These are phyloP conservation scores for Chaetodon auriga DNA, from an alignment of 2,113 vertebrate genomes.

Conservation along the genomic window DNA sequence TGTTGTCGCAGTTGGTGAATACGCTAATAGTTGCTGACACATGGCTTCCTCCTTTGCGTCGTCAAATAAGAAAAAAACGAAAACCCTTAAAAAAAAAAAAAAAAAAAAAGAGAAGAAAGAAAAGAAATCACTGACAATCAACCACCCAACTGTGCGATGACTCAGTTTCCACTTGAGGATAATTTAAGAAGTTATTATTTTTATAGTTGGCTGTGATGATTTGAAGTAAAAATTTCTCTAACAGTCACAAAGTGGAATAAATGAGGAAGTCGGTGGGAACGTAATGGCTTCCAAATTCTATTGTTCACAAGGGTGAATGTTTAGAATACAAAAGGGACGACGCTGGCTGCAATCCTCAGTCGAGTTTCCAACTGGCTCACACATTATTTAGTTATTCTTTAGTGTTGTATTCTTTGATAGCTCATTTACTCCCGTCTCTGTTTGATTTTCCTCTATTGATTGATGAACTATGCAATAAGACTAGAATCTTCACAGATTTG, in stretches of 20 bases:
- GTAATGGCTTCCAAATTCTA: neutral
- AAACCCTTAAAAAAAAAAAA: too few relatives aligned
- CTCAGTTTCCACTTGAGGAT: constrained; percentile 4
- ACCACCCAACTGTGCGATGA: neutral
- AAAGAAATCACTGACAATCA: constrained; percentile 20
- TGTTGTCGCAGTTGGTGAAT: constrained; percentile 35
- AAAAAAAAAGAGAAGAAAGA: neutral
- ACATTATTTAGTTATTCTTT: neutral
- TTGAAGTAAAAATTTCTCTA: neutral
- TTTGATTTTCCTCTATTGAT: neutral
- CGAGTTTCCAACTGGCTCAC: neutral
- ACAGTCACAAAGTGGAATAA: neutral
- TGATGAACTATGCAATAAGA: neutral
- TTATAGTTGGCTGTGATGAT: neutral
- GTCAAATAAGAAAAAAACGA: neutral
- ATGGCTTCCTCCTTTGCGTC: neutral
- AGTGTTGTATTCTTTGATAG: neutral
- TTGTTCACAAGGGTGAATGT: constrained; percentile 4
- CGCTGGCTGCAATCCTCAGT: neutral
- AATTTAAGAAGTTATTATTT: neutral
- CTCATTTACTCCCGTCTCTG: neutral
- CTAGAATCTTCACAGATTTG: neutral
- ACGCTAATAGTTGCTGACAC: constrained; percentile 60
- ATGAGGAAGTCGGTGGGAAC: neutral
- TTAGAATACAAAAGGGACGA: neutral